Base-by-base conservation (phyloP, 1,140 invertebrate genomes). In the Bradysia coprophila region DNA sequence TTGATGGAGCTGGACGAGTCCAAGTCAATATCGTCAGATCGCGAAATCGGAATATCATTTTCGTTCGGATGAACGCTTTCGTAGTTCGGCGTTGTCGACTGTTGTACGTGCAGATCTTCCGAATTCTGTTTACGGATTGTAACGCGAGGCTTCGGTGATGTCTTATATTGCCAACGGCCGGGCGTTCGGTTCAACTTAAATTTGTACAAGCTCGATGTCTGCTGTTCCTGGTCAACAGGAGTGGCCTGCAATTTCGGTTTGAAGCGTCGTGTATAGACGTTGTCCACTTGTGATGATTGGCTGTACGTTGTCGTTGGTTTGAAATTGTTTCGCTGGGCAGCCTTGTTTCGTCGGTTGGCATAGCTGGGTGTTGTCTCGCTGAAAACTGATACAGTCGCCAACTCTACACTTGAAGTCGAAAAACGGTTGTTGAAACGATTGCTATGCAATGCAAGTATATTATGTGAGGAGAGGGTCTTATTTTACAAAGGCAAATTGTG, bases 151-250 rank as follows among this genome's bases (percentile, higher is more conserved):
- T 87, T 89, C 1, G 83, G 78, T 2, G 83, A 81, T 1, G 84
- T 84, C 57, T 86, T 88, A 55, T 87, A 89, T 41, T 87, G 79
- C 82, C 84, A 89, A 45, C 84, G 72, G 22, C 81, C 81, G 34
- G 81, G 78, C 0, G 79, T 69, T 39, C 81, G 65, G 41, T 81
- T 76, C 13, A 84, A 59, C 54, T 83, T 87, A 47, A 81, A 76
- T 59, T 84, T 82, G 54, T 74, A 76, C 21, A 75, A 59, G 48
- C 68, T 74, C 20, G 72, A 71, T 2, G 71, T 68, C 39, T 54
- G 53, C 2, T 57, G 54, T 5, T 52, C 51, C 47, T 57, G 58
- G 40, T 75, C 73, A 1, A 73, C 68, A 24, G 64, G 52, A 13
- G 69, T 64, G 31, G 68, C 53, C 49, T 70, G 68, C 15, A 73